phyloP scores from a whole-genome alignment of 2,888 invertebrate species.

The Drosophila engyochracea region DNA sequence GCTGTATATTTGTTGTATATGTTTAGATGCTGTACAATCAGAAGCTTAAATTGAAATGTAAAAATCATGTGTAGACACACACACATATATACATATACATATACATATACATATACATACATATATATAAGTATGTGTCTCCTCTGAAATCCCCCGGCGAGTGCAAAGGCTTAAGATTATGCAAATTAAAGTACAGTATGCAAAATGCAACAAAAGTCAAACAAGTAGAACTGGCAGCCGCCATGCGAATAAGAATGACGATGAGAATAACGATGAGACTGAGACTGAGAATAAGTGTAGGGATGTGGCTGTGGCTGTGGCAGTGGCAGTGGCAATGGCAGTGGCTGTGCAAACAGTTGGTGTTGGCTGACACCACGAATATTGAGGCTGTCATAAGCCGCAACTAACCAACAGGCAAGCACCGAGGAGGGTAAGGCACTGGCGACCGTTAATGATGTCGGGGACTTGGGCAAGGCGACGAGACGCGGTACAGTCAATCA shows the following conservation, averaged over 20 bases:
- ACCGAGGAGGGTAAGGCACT: slow-evolving; percentile 15
- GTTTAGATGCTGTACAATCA: slow-evolving; percentile 27
- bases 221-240: slow-evolving; percentile 28
- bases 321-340: neutral
- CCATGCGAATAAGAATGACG: slow-evolving; percentile 14
- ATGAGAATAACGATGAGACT: neutral
- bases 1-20: neutral
- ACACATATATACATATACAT: neutral
- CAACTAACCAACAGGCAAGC: neutral
- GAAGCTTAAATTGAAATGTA: slow-evolving; percentile 39
- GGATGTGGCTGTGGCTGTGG: neutral
- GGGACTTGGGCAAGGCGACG: slow-evolving; percentile 52
- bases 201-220: slow-evolving; percentile 75
- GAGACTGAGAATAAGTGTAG: neutral
- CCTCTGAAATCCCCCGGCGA: slow-evolving; percentile 57
- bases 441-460: slow-evolving; percentile 66
- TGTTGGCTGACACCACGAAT: slow-evolving; percentile 34
- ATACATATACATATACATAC: too few species aligned
- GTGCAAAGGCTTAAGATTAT: slow-evolving; percentile 75
- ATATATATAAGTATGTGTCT: neutral
- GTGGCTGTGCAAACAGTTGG: slow-evolving; percentile 41
- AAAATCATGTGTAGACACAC: neutral
- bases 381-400: slow-evolving; percentile 31
- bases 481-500: slow-evolving; percentile 44
- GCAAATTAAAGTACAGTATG: slow-evolving; percentile 75